A percentile compares a stretch with the other conserved stretches of the same genome.
Conservation (phyloP, 2,797 vertebrate genomes). For the Acrossocheilus wenchowensis region DNA sequence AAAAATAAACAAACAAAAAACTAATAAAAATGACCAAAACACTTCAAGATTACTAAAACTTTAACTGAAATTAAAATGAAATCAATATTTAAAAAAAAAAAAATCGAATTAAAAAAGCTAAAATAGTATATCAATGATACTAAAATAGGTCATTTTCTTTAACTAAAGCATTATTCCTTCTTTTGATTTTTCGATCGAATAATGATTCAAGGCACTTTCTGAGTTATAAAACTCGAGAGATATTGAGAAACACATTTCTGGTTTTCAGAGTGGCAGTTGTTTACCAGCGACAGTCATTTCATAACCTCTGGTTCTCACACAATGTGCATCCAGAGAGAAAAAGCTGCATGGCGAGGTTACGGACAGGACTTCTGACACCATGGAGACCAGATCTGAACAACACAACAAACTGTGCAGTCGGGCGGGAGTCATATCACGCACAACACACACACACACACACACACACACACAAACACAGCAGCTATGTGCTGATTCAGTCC, state of each 20-base stretch:
- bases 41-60: neutral
- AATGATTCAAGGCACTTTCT: neutral
- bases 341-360: slow-evolving; percentile 28
- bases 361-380: slow-evolving; percentile 37
- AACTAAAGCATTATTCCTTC: neutral
- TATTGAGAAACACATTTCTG: neutral
- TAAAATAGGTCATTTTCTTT: neutral
- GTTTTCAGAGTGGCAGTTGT: neutral
- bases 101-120: neutral
- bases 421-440: slow-evolving; percentile 24
- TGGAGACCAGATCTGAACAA: slow-evolving; percentile 44
- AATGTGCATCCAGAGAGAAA: slow-evolving; percentile 14
- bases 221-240: neutral
- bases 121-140: neutral
- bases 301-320: slow-evolving; percentile 20
- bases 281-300: slow-evolving; percentile 36
- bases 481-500: neutral
- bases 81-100: neutral
- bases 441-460: neutral
- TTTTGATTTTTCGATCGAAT: neutral
- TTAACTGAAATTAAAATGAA: neutral
- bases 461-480: neutral
- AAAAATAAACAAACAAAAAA: neutral
- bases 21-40: neutral
- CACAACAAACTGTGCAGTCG: slow-evolving; percentile 42